These are phyloP conservation scores for Linnaemya tessellans DNA, from an alignment of 2,888 invertebrate genomes.

Conservation along the genomic window DNA sequence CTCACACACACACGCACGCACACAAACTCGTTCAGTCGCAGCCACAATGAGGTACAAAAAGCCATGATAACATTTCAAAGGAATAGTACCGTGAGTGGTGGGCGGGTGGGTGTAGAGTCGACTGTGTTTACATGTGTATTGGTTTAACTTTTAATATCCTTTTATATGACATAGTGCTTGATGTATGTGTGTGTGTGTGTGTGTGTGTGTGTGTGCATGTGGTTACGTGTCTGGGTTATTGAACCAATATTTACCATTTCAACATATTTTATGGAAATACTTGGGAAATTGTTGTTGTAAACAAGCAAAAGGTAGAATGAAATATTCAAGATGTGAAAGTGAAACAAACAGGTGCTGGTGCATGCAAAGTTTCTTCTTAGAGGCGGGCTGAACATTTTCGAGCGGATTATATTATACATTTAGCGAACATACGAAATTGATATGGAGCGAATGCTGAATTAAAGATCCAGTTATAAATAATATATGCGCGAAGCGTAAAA, in stretches of 20 bases:
- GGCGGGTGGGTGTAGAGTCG: background rate
- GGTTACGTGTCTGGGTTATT: constrained; percentile 23
- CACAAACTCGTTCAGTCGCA: background rate
- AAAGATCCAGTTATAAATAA: too few species aligned
- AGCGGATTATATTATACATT: too few species aligned
- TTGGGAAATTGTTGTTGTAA: background rate
- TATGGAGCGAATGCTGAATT: too few species aligned
- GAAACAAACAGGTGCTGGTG: background rate
- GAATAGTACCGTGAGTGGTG: background rate
- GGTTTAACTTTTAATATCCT: constrained; percentile 17
- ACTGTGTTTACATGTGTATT: background rate
- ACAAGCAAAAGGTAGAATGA: background rate
- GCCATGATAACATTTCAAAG: background rate
- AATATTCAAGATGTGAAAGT: constrained; percentile 9
- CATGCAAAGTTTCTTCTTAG: background rate
- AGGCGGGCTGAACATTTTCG: background rate
- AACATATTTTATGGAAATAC: constrained; percentile 19
- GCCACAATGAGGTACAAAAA: constrained; percentile 4
- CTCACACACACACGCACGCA: background rate
- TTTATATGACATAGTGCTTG: background rate
- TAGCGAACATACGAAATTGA: too few species aligned
- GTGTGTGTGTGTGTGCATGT: background rate
- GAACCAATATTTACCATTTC: constrained; percentile 45
- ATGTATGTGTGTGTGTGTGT: background rate
- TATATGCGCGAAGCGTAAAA: background rate